phyloP scores from a whole-genome alignment of 92 coral and sea anemone species.

The Phenganax marumi region DNA sequence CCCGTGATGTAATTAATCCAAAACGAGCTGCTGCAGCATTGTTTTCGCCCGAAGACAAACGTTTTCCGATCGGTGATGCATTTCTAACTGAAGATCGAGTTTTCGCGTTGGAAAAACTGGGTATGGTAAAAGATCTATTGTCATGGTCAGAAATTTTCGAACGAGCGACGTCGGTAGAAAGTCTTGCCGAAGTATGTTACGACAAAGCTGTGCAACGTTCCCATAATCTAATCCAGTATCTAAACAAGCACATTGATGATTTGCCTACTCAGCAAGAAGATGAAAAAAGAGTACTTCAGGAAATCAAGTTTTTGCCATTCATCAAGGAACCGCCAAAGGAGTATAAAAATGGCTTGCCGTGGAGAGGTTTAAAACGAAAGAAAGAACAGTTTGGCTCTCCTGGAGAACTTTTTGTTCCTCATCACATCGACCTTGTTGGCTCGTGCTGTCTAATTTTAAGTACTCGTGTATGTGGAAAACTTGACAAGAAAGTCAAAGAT shows the following conservation, averaged over 20 bases:
- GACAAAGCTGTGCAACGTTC: slow-evolving; percentile 60
- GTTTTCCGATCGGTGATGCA: slow-evolving; percentile 69
- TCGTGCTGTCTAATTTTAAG: slow-evolving; percentile 64
- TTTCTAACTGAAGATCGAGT: slow-evolving; percentile 68
- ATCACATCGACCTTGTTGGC: slow-evolving; percentile 58
- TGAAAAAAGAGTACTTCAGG: slow-evolving; percentile 31
- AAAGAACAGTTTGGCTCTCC: slow-evolving; percentile 48
- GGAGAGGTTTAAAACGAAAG: slow-evolving; percentile 61
- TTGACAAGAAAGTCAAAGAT: slow-evolving; percentile 38
- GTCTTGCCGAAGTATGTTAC: slow-evolving; percentile 47
- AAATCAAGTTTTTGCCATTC: slow-evolving; percentile 68
- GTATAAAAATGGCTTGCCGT: slow-evolving; percentile 50
- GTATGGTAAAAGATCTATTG: slow-evolving; percentile 62
- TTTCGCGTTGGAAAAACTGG: slow-evolving; percentile 63
- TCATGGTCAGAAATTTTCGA: slow-evolving; percentile 70
- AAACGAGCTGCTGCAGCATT: slow-evolving; percentile 61
- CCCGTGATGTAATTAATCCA: slow-evolving; percentile 66
- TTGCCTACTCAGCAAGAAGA: background rate
- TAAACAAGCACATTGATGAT: slow-evolving; percentile 52
- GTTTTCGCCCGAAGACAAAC: slow-evolving; percentile 64
- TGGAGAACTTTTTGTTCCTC: slow-evolving; percentile 57
- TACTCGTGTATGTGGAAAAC: slow-evolving; percentile 70
- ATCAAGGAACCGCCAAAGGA: slow-evolving; percentile 51
- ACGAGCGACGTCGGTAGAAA: slow-evolving; percentile 66
- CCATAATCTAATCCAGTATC: slow-evolving; percentile 45